Evolutionary conservation across 2,113 vertebrate species (phyloP).

Genomic region (Hyla sarda): DNA sequence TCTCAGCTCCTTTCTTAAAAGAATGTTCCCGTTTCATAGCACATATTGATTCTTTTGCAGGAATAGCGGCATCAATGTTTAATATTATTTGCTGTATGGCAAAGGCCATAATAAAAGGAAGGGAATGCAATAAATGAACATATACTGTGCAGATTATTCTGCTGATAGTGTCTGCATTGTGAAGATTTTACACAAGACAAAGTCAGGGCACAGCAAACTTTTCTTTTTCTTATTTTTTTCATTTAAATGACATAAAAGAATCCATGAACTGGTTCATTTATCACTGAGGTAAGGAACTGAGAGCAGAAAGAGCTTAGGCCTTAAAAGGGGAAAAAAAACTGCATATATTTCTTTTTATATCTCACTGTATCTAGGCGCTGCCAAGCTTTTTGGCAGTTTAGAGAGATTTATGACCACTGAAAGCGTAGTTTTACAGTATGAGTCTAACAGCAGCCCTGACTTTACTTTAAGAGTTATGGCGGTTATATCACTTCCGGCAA

Average conservation of each 20-base stretch:
- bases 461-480: slow-evolving; percentile 37
- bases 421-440: slow-evolving; percentile 40
- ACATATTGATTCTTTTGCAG: slow-evolving; percentile 37
- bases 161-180: slow-evolving; percentile 1
- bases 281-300: slow-evolving; percentile 4
- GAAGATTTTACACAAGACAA: background rate
- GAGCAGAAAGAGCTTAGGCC: background rate
- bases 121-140: slow-evolving; percentile 1
- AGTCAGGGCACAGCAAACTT: background rate
- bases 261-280: slow-evolving; percentile 2
- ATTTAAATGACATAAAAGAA: slow-evolving; percentile 28
- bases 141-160: slow-evolving; percentile 4
- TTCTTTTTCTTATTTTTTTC: background rate
- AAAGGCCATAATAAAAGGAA: slow-evolving; percentile 14
- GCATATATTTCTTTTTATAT: slow-evolving; percentile 18
- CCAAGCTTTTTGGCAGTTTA: slow-evolving; percentile 30
- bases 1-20: background rate
- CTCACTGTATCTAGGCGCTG: slow-evolving; percentile 12
- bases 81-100: slow-evolving; percentile 1
- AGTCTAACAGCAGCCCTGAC: background rate
- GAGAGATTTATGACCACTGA: slow-evolving; percentile 26
- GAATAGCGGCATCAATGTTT: slow-evolving; percentile 37
- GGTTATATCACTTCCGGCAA: slow-evolving; percentile 25
- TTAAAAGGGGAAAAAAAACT: slow-evolving; percentile 1
- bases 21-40: slow-evolving; percentile 19